A percentile compares a stretch with the other conserved stretches of the same genome.
These are phyloP conservation scores for Limnothrissa miodon DNA, from an alignment of 2,113 vertebrate genomes.

Conservation along the genomic window DNA sequence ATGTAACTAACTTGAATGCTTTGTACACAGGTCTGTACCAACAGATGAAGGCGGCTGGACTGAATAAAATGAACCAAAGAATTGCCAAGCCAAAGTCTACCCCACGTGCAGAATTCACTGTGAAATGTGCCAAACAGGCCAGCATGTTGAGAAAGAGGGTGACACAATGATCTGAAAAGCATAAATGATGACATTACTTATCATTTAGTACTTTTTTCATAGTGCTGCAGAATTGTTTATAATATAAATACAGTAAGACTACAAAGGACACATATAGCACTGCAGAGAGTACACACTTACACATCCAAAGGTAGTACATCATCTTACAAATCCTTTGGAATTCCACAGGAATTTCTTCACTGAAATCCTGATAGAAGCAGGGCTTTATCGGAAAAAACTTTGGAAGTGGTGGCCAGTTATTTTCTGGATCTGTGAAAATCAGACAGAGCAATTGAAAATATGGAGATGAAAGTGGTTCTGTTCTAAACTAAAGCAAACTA, in stretches of 20 bases:
- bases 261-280: neutral
- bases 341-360: constrained; percentile 90
- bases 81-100: constrained; percentile 90
- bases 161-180: constrained; percentile 78
- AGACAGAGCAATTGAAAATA: neutral
- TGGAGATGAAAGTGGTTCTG: neutral
- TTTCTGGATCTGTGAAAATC: constrained; percentile 77
- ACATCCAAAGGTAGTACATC: constrained; percentile 98
- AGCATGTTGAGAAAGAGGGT: constrained; percentile 93
- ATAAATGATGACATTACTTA: neutral
- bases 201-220: neutral
- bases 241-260: neutral
- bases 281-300: constrained; percentile 70
- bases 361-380: constrained; percentile 96
- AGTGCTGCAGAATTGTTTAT: neutral
- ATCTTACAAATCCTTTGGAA: constrained; percentile 91
- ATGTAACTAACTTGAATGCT: constrained; percentile 86
- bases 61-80: constrained; percentile 90
- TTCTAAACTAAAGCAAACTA: neutral
- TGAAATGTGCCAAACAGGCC: constrained; percentile 88
- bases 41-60: constrained; percentile 94
- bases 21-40: constrained; percentile 98
- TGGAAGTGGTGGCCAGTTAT: constrained; percentile 96
- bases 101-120: constrained; percentile 40
- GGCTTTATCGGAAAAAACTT: constrained; percentile 83